Evolutionary conservation across 2,797 vertebrate genomes (phyloP).

Genomic region (Karalla daura): DNA sequence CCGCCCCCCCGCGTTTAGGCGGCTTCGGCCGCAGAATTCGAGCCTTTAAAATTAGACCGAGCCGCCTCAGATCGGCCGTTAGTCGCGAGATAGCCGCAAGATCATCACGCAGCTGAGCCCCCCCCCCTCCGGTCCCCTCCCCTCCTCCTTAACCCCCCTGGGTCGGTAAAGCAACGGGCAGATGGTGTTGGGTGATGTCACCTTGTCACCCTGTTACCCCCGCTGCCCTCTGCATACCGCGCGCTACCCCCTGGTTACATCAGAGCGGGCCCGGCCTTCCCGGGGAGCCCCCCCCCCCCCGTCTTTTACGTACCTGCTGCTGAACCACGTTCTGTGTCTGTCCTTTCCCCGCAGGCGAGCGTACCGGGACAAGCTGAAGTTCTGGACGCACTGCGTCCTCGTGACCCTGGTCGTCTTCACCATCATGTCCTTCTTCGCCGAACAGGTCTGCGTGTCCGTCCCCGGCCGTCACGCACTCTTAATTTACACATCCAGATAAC

Average conservation of each 20-base stretch:
- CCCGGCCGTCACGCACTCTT: not conserved
- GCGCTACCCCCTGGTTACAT: constrained; percentile 48
- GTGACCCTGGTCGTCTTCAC: constrained; percentile 96
- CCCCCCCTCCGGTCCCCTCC: not conserved
- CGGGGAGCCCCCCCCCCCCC: not conserved
- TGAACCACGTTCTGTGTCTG: not conserved
- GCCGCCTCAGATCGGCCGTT: constrained; percentile 49
- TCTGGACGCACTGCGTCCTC: constrained; percentile 98
- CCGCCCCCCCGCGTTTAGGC: constrained; percentile 27
- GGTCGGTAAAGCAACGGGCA: constrained; percentile 32
- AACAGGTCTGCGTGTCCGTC: constrained; percentile 89
- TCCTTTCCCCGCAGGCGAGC: constrained; percentile 84
- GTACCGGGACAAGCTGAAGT: constrained; percentile 97
- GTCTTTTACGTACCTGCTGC: not conserved
- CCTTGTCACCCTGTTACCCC: constrained; percentile 62
- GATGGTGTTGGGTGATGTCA: constrained; percentile 68
- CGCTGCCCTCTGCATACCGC: constrained; percentile 33
- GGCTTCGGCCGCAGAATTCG: constrained; percentile 21
- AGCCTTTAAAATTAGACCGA: constrained; percentile 67
- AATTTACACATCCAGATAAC: constrained; percentile 26
- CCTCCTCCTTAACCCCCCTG: constrained; percentile 1
- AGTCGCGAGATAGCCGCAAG: constrained; percentile 50
- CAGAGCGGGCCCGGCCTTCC: constrained; percentile 1
- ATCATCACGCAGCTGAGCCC: constrained; percentile 44
- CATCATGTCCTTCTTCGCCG: constrained; percentile 96